Evolutionary conservation across 2,797 vertebrate genomes (phyloP).

Genomic region (Tokudaia muenninki): DNA sequence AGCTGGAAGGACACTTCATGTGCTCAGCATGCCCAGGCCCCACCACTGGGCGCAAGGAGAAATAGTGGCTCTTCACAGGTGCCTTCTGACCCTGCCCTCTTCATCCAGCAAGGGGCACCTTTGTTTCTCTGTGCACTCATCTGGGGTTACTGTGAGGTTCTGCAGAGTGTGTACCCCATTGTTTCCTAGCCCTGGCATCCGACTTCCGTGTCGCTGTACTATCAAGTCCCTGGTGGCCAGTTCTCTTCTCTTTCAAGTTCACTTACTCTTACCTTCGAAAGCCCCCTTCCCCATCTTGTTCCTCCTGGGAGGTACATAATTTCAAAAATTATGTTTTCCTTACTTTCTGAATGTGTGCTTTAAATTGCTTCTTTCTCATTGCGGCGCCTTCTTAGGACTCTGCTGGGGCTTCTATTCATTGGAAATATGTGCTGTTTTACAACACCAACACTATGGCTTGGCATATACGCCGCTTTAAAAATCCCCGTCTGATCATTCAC

Average conservation of each 20-base stretch:
- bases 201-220: too few relatives aligned
- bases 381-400: background rate
- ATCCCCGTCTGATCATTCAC: fast-evolving
- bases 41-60: fast-evolving
- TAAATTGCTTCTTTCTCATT: background rate
- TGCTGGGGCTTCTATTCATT: background rate
- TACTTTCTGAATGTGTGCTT: background rate
- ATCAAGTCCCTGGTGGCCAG: background rate
- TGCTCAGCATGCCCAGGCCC: background rate
- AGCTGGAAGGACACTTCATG: fast-evolving
- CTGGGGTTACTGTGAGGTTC: background rate
- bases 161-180: fast-evolving
- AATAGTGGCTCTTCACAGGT: fast-evolving
- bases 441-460: fast-evolving
- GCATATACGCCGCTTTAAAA: fast-evolving
- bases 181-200: background rate
- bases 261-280: background rate
- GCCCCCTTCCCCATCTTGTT: background rate
- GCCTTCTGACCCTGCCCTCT: background rate
- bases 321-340: background rate
- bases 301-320: background rate
- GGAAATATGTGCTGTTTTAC: background rate
- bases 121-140: fast-evolving
- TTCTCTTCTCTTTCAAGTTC: background rate
- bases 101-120: background rate